Evolutionary conservation across 2,888 invertebrate genomes (phyloP).

Genomic region (Melanargia galathea): DNA sequence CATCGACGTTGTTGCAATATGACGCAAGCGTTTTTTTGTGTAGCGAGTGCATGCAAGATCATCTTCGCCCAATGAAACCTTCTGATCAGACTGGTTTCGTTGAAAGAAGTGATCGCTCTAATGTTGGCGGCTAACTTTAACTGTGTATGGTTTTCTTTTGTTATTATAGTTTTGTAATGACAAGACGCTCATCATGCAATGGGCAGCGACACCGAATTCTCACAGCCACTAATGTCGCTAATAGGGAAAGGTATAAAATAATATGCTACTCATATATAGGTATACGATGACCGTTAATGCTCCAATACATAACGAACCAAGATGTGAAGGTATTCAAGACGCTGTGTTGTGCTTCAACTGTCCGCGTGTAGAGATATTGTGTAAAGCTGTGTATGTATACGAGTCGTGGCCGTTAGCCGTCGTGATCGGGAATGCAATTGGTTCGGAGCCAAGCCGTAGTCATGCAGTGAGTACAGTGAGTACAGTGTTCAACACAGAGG

Average conservation of each 20-base stretch:
- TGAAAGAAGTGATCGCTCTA: conserved; percentile 58
- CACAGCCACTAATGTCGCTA: conserved; percentile 74
- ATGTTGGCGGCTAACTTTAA: conserved; percentile 49
- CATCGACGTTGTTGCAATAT: conserved; percentile 37
- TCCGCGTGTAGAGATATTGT: conserved; percentile 78
- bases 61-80: conserved; percentile 54
- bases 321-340: conserved; percentile 60
- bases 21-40: conserved; percentile 43
- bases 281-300: conserved; percentile 70
- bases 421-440: conserved; percentile 82
- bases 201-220: conserved; percentile 71
- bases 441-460: conserved; percentile 68
- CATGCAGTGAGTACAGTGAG: conserved; percentile 78
- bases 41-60: conserved; percentile 70
- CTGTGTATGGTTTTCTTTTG: conserved; percentile 51
- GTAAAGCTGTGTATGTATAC: conserved; percentile 75
- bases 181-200: conserved; percentile 74
- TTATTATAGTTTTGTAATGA: conserved; percentile 62
- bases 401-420: conserved; percentile 62
- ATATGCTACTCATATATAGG: too few relatives aligned
- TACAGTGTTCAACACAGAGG: conserved; percentile 66
- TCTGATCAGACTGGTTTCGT: conserved; percentile 44
- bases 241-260: conserved; percentile 83
- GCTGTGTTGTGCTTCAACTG: conserved; percentile 74
- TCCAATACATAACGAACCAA: conserved; percentile 71